Conservation (phyloP, 2,888 invertebrate genomes). For the Heliconius erato region DNA sequence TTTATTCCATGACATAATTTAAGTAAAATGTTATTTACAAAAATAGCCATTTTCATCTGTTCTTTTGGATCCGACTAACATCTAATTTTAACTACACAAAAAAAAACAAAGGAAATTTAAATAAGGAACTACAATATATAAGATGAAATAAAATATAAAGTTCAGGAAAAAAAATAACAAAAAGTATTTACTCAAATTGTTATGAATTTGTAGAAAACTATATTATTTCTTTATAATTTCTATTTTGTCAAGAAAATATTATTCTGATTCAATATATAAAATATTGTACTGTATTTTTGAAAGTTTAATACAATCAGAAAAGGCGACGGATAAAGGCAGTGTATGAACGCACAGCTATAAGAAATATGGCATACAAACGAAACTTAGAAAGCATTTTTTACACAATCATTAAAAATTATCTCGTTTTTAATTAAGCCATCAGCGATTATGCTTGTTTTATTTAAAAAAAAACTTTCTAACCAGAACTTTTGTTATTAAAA, state of each 20-base stretch:
- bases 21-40: conserved; percentile 84
- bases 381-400: conserved; percentile 6
- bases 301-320: conserved; percentile 36
- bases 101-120: conserved; percentile 53
- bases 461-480: conserved; percentile 27
- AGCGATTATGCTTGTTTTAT: background rate
- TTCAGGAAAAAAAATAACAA: conserved; percentile 27
- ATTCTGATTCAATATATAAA: conserved; percentile 31
- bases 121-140: conserved; percentile 57
- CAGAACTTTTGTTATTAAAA: conserved; percentile 35
- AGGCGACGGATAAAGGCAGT: conserved; percentile 46
- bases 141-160: conserved; percentile 43
- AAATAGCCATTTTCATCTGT: conserved; percentile 80
- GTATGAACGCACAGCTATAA: conserved; percentile 26
- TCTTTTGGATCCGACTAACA: conserved; percentile 71
- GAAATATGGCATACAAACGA: conserved; percentile 27
- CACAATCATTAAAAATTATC: background rate
- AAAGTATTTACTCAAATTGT: conserved; percentile 29
- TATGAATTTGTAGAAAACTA: conserved; percentile 25
- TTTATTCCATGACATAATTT: conserved; percentile 83
- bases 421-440: background rate
- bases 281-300: conserved; percentile 27
- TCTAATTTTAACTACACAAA: conserved; percentile 66
- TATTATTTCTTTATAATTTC: conserved; percentile 22
- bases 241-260: conserved; percentile 36